Evolutionary conservation across 2,888 invertebrate species (phyloP), one percentile per base, ranked within the genome.

Genomic region (Ochropacha duplaris): DNA sequence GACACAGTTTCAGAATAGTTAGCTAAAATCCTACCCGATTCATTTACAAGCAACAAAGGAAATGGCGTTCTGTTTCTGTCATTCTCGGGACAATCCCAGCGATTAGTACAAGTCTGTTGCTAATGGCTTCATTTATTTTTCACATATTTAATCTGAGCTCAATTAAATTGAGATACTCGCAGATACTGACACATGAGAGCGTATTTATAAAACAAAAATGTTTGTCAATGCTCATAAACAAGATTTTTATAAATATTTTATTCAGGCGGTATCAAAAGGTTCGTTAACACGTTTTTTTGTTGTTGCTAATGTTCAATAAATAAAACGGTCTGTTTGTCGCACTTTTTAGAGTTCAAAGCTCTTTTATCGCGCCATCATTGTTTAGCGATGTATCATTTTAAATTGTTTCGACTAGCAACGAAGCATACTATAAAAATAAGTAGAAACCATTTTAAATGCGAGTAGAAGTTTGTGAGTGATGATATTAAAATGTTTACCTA

Each of bases 11-110:
- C 11, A 51, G 28, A 51, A 51, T 51, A 51, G 51, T 28, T 8
- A 19, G 51, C 26, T 50, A 24, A 26, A 49, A 31, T 26, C 55
- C 22, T 36, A 36, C n/a, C 31, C 28, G 19, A 16, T 31, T 55
- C 8, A 55, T 51, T 36, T 24, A 34, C 34, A 49, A 54, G 14
- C 44, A 51, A 51, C 50, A 51, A 56, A 56, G 51, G 51, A 56
- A 56, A 36, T 51, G 24, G 51, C 39, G 51, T 28, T 39, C 56
- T 44, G 56, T 39, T 56, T 56, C 51, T 51, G 52, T 52, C 52
- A 34, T 22, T 34, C 19, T 5, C 31, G 11, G 19, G 39, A 19
- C 11, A 52, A 34, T 14, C 4, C 19, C 14, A 12, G 16, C 31
- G 22, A 52, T 52, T 52, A 52, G 52, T 52, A 31, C 19, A 22